Evolutionary conservation across 2,888 invertebrate species (phyloP).

Genomic region (Dorcus hopei): DNA sequence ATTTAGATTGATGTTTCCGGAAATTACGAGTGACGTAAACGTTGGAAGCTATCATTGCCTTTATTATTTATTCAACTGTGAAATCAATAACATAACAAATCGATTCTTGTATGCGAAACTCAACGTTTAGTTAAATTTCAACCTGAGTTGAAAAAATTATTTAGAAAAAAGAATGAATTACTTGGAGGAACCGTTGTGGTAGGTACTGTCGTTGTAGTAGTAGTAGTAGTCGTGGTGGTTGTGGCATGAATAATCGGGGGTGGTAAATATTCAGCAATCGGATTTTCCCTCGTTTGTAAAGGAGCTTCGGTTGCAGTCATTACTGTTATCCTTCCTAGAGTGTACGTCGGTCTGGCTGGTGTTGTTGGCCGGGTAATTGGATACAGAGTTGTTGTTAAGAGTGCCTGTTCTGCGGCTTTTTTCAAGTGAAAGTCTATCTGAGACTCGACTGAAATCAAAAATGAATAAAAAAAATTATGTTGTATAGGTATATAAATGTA

Average conservation of each 20-base stretch:
- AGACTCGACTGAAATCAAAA: constrained; percentile 67
- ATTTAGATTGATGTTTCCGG: too few species aligned
- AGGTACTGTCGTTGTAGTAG: constrained; percentile 52
- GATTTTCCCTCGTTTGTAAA: constrained; percentile 44
- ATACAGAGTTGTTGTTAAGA: constrained; percentile 48
- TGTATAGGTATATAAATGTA: not conserved
- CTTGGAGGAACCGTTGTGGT: constrained; percentile 58
- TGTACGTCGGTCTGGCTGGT: constrained; percentile 28
- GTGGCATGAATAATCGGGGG: constrained; percentile 40
- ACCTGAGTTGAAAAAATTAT: too few species aligned
- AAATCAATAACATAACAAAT: too few species aligned
- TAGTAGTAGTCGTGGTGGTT: constrained; percentile 43
- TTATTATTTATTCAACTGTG: too few species aligned
- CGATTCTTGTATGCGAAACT: too few species aligned
- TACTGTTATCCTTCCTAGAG: constrained; percentile 36
- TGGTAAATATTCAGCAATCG: constrained; percentile 52
- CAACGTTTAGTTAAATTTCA: too few species aligned
- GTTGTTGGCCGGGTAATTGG: constrained; percentile 29
- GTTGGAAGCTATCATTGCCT: too few species aligned
- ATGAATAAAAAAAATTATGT: not conserved
- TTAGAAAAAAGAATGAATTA: constrained; percentile 40
- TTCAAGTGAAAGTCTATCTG: constrained; percentile 82
- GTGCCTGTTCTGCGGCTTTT: constrained; percentile 53
- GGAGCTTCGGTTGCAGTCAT: constrained; percentile 43
- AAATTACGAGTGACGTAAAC: too few species aligned